Evolutionary conservation across 2,888 invertebrate genomes (phyloP).

Genomic region (Amphipoea oculea): DNA sequence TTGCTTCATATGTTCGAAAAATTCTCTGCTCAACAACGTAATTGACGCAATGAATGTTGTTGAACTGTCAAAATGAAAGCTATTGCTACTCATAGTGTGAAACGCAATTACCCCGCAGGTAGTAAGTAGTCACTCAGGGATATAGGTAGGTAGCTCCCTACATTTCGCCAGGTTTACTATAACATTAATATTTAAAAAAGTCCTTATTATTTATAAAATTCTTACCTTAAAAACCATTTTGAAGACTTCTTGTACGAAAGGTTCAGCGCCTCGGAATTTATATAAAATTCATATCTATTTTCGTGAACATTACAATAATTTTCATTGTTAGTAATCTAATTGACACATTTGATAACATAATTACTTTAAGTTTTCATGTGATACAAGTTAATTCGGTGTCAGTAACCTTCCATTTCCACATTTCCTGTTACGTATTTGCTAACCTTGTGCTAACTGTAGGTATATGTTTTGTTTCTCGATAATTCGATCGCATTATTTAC

Average conservation of each 20-base stretch:
- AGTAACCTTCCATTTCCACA: constrained; percentile 21
- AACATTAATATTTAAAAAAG: not conserved
- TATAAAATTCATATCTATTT: constrained; percentile 64
- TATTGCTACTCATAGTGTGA: too few relatives aligned
- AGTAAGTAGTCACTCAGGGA: not conserved
- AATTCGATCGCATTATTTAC: not conserved
- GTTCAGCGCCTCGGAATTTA: not conserved
- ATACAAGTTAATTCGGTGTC: constrained; percentile 51
- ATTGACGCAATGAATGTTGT: too few relatives aligned
- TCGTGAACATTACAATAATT: constrained; percentile 58
- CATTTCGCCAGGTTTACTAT: too few relatives aligned
- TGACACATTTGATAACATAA: constrained; percentile 59
- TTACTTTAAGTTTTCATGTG: constrained; percentile 48
- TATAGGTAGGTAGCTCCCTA: too few relatives aligned
- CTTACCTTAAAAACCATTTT: constrained; percentile 18
- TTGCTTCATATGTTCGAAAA: too few relatives aligned
- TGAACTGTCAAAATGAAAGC: too few relatives aligned
- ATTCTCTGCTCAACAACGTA: too few relatives aligned
- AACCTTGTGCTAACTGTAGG: not conserved
- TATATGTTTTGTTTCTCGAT: not conserved
- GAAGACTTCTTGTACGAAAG: not conserved
- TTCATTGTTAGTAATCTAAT: constrained; percentile 43
- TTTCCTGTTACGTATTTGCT: constrained; percentile 2
- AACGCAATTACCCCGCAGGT: not conserved
- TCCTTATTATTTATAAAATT: not conserved